Conservation (phyloP, 1,140 invertebrate genomes). For the Pteromalus puparum region DNA sequence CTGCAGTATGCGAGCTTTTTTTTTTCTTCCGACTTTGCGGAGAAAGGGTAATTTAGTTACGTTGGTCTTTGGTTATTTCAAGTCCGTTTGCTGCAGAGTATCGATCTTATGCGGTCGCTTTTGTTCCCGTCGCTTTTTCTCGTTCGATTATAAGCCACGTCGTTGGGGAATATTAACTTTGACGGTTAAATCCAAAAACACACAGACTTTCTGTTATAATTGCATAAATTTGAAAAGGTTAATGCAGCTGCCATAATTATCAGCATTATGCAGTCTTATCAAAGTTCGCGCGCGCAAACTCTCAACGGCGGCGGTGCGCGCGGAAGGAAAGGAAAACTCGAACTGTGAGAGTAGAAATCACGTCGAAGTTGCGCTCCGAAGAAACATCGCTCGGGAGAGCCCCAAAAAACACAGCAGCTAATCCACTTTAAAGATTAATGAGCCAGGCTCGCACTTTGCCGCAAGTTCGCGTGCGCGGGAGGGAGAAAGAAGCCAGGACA, state of each 20-base stretch:
- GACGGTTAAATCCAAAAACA: too few species aligned
- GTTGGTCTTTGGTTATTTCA: background rate
- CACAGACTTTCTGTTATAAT: background rate
- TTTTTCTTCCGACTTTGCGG: background rate
- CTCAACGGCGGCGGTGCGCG: too few species aligned
- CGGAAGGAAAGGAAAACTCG: background rate
- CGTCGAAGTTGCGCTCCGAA: background rate
- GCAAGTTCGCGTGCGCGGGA: background rate
- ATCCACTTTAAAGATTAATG: slow-evolving; percentile 47
- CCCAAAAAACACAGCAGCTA: slow-evolving; percentile 30
- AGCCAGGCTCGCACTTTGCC: background rate
- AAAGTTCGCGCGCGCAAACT: background rate
- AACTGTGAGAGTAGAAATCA: background rate
- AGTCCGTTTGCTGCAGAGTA: background rate
- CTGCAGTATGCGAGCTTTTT: background rate
- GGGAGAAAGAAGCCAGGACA: slow-evolving; percentile 12
- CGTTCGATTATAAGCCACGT: background rate
- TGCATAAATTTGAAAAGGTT: background rate
- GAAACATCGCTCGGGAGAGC: background rate
- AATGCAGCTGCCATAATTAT: background rate
- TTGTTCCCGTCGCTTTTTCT: background rate
- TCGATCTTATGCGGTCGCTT: background rate
- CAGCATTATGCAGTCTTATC: background rate
- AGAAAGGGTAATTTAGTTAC: background rate
- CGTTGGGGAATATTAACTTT: too few species aligned